Evolutionary conservation across 2,113 vertebrate species (phyloP), one percentile per base, ranked within the genome.

Genomic region (Halichoeres trimaculatus): DNA sequence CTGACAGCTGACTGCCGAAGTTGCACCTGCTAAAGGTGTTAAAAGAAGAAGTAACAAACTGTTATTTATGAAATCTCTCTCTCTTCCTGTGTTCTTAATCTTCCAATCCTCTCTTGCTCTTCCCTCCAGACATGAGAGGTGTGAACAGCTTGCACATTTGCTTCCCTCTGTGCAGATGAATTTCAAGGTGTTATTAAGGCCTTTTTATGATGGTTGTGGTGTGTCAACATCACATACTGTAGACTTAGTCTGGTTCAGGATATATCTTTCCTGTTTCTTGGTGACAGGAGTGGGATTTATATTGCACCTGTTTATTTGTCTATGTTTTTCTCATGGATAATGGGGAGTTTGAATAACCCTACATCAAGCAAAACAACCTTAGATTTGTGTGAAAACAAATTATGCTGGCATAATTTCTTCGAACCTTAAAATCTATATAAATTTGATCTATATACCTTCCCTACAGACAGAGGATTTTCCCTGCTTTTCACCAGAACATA

Each of bases 71-170:
- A 75, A 67, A 75, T 62, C 38, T 54, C 5, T 11, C 41, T 74
- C 9, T 2, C 73, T 85, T 23, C 68, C 64, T 43, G 30, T 63
- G 55, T 76, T 40, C 40, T 60, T 70, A 57, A 71, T 66, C 65
- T 84, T 77, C 48, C 59, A n/a, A 14, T 65, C 56, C n/a, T 68
- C 20, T 64, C 55, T 62, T 34, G 47, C 74, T 78, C 51, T 65
- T 72, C 57, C 3, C 35, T 62, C 17, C 45, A 20, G 35, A 48
- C n/a, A 59, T 40, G 19, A 64, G 71, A 85, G 70, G 79, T 87
- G 87, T 85, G 81, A 88, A 82, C 74, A 86, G 76, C 78, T 69
- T 69, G 64, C 63, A 30, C 56, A 68, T 40, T 45, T 67, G 68
- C 60, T 62, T 85, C 20, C 36, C 10, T 74, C 55, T 85, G 67